Conservation (phyloP, 2,888 invertebrate genomes). For the Oligia strigilis region DNA sequence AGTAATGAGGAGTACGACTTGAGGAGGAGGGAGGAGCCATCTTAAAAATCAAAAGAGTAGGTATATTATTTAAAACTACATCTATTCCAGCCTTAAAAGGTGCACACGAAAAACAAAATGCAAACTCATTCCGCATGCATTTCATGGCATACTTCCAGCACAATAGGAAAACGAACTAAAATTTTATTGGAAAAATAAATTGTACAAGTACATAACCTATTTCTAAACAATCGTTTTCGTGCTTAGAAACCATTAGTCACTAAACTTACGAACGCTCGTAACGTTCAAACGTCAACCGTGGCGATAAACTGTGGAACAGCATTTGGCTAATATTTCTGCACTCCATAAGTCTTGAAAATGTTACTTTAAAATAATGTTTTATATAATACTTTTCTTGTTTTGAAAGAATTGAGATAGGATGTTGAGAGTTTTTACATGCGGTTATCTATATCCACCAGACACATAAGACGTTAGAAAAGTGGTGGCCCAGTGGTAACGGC, state of each 20-base stretch:
- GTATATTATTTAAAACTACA: neutral
- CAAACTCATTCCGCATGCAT: slow-evolving; percentile 1
- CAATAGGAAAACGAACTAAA: slow-evolving; percentile 33
- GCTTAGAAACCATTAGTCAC: slow-evolving; percentile 72
- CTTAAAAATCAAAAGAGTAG: neutral
- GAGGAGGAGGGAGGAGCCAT: neutral
- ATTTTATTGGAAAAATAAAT: slow-evolving; percentile 61
- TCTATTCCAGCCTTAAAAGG: neutral
- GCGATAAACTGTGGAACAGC: slow-evolving; percentile 67
- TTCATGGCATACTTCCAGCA: slow-evolving; percentile 31
- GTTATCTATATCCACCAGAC: too few relatives aligned
- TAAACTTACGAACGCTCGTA: slow-evolving; percentile 64
- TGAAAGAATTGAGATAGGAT: too few relatives aligned
- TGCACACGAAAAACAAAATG: slow-evolving; percentile 5
- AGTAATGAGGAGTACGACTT: too few relatives aligned
- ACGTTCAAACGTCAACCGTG: slow-evolving; percentile 72
- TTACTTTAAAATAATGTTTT: neutral
- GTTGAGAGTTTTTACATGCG: too few relatives aligned
- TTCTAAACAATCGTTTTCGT: slow-evolving; percentile 71
- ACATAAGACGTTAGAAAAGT: too few relatives aligned
- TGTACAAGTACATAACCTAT: slow-evolving; percentile 59
- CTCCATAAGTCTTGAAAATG: slow-evolving; percentile 30
- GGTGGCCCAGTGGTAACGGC: too few relatives aligned
- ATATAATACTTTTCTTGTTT: too few relatives aligned
- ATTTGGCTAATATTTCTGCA: slow-evolving; percentile 63